phyloP scores from a whole-genome alignment of 2,888 invertebrate genomes.

The Tenthredo scrophulariae region DNA sequence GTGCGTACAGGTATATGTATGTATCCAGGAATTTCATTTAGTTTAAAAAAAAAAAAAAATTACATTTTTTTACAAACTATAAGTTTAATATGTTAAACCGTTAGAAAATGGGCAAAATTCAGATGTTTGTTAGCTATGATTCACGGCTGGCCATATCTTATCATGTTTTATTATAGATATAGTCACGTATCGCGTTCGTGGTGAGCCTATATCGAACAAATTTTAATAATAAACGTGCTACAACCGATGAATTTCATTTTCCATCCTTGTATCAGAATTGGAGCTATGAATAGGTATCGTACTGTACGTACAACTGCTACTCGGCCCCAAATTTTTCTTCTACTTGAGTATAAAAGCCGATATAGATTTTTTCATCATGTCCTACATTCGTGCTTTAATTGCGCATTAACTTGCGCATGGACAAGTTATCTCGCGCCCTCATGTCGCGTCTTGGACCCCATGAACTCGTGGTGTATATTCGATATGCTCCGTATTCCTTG shows the following conservation, averaged over 20 bases:
- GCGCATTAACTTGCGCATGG: neutral
- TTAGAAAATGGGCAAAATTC: neutral
- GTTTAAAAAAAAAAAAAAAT: neutral
- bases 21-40: neutral
- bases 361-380: neutral
- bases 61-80: neutral
- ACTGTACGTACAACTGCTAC: neutral
- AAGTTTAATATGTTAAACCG: neutral
- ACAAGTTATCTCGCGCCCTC: neutral
- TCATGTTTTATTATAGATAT: neutral
- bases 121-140: neutral
- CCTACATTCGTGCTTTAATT: neutral
- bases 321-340: neutral
- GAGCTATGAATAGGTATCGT: neutral
- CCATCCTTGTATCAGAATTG: neutral
- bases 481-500: neutral
- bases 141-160: neutral
- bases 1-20: neutral
- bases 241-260: neutral
- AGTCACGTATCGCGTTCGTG: neutral
- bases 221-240: conserved; percentile 6
- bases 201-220: neutral
- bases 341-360: neutral
- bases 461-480: neutral
- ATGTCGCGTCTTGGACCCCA: neutral